Evolutionary conservation across 1,140 invertebrate species (phyloP), one percentile per base, ranked within the genome.

Genomic region (Neotoxoptera formosana): DNA sequence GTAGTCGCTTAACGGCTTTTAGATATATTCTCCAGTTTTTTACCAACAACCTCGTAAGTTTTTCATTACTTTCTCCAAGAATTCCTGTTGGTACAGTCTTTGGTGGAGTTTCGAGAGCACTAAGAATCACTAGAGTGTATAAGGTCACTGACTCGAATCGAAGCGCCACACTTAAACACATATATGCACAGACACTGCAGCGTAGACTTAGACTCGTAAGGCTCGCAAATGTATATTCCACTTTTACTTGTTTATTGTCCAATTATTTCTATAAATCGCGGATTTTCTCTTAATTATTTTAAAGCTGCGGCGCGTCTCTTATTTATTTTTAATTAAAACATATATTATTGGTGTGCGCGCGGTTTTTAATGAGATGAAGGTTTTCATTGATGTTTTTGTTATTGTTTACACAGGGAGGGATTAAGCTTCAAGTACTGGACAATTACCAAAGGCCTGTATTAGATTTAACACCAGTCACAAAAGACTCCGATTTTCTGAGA

Each of bases 351-450:
- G 4, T 41, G 84, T 25, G 3, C 17, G 84, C 14, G 8, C 17
- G 4, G 45, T 76, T 76, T 17, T 17, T n/a, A 76, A 86, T n/a
- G 30, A 45, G 0, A 25, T 30, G 4, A 30, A 4, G 20, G 7
- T 48, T 48, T 51, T 48, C 34, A 53, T 23, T 36, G 51, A 86
- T 36, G n/a, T 47, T 87, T 89, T 53, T 67, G 14, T 90, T 90
- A n/a, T 67, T n/a, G 11, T 45, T 41, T 67, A 67, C 60, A 14
- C 47, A 99, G 98, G 98, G 98, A 94, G 98, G 98, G 47, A 98
- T 97, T 95, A 97, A 97, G 94, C 95, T 99, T 89, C 97, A 98
- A 95, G 96, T 99, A 91, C 95, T 99, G 94, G 97, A 98, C 95
- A 95, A 96, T 91, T 95, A 98, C 94, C 97, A 98, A 94, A 96